These are phyloP conservation scores for Chunga burmeisteri DNA, from an alignment of 2,113 vertebrate species.

Conservation along the genomic window DNA sequence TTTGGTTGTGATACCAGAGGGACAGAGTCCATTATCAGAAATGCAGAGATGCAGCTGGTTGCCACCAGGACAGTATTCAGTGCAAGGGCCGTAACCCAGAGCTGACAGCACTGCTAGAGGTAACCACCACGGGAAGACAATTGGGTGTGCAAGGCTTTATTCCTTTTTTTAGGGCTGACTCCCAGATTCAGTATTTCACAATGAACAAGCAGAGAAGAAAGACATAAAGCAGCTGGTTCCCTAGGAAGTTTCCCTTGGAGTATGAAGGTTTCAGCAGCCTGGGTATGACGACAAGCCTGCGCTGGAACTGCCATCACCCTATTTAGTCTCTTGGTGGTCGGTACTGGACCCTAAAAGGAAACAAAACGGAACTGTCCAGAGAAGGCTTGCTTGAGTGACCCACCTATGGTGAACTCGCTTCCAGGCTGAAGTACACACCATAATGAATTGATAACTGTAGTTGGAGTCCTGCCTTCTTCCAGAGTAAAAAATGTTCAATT, in stretches of 20 bases:
- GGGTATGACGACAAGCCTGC: background rate
- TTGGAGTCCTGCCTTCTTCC: background rate
- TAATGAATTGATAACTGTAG: background rate
- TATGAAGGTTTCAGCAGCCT: background rate
- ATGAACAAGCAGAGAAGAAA: background rate
- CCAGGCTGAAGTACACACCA: background rate
- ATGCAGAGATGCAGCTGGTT: background rate
- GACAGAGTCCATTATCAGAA: background rate
- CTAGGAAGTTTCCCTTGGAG: background rate
- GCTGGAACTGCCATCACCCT: background rate
- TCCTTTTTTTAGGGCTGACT: background rate
- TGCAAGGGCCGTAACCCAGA: background rate
- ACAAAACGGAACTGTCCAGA: background rate
- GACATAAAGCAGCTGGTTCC: background rate
- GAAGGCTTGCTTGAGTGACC: background rate
- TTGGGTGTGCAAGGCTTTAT: background rate
- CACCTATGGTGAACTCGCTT: background rate
- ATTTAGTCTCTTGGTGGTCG: background rate
- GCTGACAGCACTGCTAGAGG: background rate
- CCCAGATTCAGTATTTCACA: background rate
- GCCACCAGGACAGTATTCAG: background rate
- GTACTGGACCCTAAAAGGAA: background rate
- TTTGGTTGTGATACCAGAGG: background rate
- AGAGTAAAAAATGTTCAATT: constrained; percentile 12
- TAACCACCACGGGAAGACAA: background rate